A percentile compares a stretch with the other conserved stretches of the same genome.
Evolutionary conservation across 2,797 vertebrate genomes (phyloP).

Genomic region (Limosa lapponica): DNA sequence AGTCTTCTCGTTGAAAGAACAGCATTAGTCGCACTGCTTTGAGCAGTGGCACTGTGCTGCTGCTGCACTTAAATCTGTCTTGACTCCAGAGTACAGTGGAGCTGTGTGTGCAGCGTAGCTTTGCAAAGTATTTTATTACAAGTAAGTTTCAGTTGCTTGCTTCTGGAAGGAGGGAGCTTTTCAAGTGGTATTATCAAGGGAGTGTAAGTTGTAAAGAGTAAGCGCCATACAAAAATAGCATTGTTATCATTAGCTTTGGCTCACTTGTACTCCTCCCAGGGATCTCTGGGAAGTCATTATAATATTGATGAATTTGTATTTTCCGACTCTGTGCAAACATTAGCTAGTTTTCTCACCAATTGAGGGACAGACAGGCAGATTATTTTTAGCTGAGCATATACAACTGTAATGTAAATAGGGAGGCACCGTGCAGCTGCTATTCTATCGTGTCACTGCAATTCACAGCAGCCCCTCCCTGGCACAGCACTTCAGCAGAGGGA

Average conservation of each 20-base stretch:
- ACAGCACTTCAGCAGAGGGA: not conserved
- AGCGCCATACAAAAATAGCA: slow-evolving; percentile 14
- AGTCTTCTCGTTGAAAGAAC: not conserved
- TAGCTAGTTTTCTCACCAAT: not conserved
- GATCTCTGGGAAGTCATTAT: slow-evolving; percentile 44
- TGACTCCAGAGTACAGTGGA: not conserved
- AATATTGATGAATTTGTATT: slow-evolving; percentile 32
- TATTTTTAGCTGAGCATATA: slow-evolving; percentile 34
- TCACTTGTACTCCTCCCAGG: slow-evolving; percentile 3
- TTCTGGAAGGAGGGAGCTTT: not conserved
- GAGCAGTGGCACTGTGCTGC: not conserved
- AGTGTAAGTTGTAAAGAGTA: not conserved
- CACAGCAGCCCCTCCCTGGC: not conserved
- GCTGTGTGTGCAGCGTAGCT: not conserved
- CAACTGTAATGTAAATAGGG: not conserved
- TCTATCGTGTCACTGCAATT: not conserved
- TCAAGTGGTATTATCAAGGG: not conserved
- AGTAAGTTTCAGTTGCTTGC: not conserved
- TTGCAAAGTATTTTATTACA: not conserved
- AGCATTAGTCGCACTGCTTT: not conserved
- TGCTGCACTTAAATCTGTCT: not conserved
- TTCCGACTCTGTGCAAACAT: slow-evolving; percentile 1
- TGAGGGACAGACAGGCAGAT: slow-evolving; percentile 7
- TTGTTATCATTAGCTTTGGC: slow-evolving; percentile 39
- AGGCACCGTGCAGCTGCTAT: not conserved